Evolutionary conservation across 2,888 invertebrate genomes (phyloP), one percentile per base, ranked within the genome.

Genomic region (Hemicrepidius hirtus): DNA sequence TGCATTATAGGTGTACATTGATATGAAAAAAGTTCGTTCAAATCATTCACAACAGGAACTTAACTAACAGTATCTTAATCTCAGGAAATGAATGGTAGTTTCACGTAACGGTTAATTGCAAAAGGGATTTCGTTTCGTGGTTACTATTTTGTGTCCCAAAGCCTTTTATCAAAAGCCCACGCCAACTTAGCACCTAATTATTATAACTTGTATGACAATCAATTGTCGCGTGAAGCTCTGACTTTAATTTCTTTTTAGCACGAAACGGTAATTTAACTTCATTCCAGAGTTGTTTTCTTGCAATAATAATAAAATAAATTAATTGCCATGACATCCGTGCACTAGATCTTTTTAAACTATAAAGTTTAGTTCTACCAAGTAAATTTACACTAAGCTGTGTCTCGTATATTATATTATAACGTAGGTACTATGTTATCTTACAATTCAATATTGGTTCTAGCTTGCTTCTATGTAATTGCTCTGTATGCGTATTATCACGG

Each of bases 401-500:
- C 13, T 13, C 3, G 13, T 7, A 6, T 13, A 41, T 41, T 41
- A 41, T 32, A 13, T 41, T 13, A 13, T 41, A 5, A 3, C 13
- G 5, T 41, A 3, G 2, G 5, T 41, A 41, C 5, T 41, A 16
- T 13, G n/a, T 41, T 13, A 4, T 13, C 4, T 41, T 41, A 41
- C 13, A 3, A 46, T 6, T 13, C 4, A 3, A 20, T 24, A 12
- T 24, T n/a, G 9, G 13, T 85, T 86, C 37, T 79, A 89, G 89
- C 85, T 46, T 81, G 87, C 10, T 88, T 87, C 76, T 87, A 86
- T 74, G 68, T 77, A 0, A 81, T 88, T 0, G 85, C 87, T 9
- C 73, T 90, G n/a, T 91, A 91, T 82, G 89, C 89, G 35, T 94
- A 92, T 84, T 92, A 92, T 83, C 93, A 93, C 80, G 93, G 93